Evolutionary conservation across 2,888 invertebrate genomes (phyloP).

Genomic region (Drosophila ustulata): DNA sequence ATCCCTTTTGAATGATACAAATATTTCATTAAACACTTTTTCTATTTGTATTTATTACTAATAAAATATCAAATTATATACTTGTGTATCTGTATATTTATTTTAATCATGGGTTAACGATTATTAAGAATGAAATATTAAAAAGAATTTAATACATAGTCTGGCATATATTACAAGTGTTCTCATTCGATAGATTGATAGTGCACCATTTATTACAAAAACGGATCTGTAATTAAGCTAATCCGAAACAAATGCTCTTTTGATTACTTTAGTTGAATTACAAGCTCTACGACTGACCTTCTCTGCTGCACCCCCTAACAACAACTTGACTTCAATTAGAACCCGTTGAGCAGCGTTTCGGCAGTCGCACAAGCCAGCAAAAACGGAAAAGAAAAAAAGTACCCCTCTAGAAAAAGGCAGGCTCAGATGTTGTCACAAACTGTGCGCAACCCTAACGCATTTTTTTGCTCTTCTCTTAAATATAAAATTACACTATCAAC

Average conservation of each 20-base stretch:
- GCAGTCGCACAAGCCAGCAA: constrained; percentile 31
- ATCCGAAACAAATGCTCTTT: neutral
- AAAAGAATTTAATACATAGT: neutral
- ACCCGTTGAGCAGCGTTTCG: constrained; percentile 54
- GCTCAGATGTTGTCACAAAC: constrained; percentile 38
- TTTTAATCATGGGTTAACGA: too few species aligned
- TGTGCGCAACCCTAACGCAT: constrained; percentile 64
- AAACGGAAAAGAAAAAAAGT: constrained; percentile 28
- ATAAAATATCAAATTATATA: too few species aligned
- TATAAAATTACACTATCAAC: constrained; percentile 82
- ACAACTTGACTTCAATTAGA: constrained; percentile 72
- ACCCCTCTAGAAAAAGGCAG: constrained; percentile 28
- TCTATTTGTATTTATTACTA: too few species aligned
- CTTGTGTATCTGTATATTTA: too few species aligned
- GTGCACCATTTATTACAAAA: neutral
- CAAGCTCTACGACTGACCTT: too few species aligned
- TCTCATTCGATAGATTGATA: neutral
- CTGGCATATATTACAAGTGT: neutral
- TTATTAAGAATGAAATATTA: too few species aligned
- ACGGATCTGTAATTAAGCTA: neutral
- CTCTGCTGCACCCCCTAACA: neutral
- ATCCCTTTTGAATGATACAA: too few species aligned
- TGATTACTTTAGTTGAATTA: constrained; percentile 5
- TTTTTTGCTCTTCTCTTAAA: constrained; percentile 62
- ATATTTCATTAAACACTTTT: too few species aligned